phyloP scores from a whole-genome alignment of 2,113 vertebrate species.

The Lagopus leucura region DNA sequence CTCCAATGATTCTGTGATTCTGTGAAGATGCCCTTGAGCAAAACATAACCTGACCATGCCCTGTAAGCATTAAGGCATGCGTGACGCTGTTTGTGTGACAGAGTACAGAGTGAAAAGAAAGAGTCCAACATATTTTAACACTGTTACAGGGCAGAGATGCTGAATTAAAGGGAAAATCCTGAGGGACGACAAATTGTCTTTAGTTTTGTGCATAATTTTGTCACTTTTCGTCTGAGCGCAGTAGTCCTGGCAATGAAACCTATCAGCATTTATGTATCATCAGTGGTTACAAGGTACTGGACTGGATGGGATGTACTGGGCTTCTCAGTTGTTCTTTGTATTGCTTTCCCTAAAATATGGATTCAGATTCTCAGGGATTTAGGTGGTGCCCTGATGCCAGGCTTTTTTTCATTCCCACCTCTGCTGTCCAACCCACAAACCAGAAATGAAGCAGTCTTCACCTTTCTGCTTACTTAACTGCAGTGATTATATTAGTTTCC shows the following conservation, averaged over 20 bases:
- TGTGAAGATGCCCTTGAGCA: neutral
- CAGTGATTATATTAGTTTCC: neutral
- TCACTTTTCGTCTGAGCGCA: neutral
- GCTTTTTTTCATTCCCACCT: fast-evolving
- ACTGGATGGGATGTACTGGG: neutral
- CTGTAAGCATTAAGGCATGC: neutral
- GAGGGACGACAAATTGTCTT: neutral
- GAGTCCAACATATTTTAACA: neutral
- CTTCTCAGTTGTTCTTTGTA: neutral
- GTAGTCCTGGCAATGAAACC: neutral
- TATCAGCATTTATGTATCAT: neutral
- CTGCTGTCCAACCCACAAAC: neutral
- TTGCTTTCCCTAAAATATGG: neutral
- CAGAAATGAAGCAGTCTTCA: neutral
- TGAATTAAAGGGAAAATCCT: neutral
- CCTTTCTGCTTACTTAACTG: neutral
- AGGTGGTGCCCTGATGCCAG: neutral
- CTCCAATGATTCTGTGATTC: too few species aligned
- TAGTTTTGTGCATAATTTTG: neutral
- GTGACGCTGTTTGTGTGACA: neutral
- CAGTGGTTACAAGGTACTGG: neutral
- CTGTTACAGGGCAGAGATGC: neutral
- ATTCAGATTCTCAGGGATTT: neutral
- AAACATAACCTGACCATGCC: neutral
- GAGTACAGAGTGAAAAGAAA: neutral